Base-by-base conservation (phyloP, 2,797 vertebrate genomes). In the Muscicapa striata region DNA sequence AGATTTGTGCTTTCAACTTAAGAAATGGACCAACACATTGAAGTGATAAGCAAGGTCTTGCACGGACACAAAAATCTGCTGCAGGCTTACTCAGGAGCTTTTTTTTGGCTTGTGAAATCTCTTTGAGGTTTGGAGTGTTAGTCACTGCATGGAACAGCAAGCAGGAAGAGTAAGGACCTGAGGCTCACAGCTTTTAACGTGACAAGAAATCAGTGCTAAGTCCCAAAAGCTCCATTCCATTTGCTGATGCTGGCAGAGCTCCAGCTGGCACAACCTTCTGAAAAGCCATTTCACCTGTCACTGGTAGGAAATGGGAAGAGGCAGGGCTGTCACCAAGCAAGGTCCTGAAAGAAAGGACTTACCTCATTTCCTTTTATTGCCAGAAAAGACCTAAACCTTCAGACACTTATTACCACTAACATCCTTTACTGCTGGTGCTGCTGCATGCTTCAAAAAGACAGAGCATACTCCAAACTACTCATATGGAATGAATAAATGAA, bases 401-500 rank as follows among this genome's bases (percentile, higher is more conserved):
- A 81, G 69, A 54, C 55, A 68, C 32, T 10, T 12, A 52, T 46
- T 57, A 74, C 10, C 38, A 75, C 68, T 67, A 78, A 64, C 36
- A 88, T 6, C 29, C 34, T 36, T 82, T 59, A 67, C 6, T 81
- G 64, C 38, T 64, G 34, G 18, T 43, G 17, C 11, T 78, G 77
- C 59, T 69, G 20, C 41, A 68, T 0, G 0, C 29, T 82, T 82
- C 63, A 62, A 14, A 77, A 77, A 61, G 34, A 52, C 57, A 86
- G 12, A 55, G 32, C 15, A 17, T 10, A 40, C 16, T 72, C 69
- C 66, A 4, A 94, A 46, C 82, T 49, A 64, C n/a, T 88, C 43
- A 27, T 2, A 7, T 2, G 10, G 18, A 29, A 34, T n/a, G 23
- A 76, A n/a, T n/a, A n/a, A 0, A 1, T 2, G 15, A 77, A 26